Base-by-base conservation (phyloP, 1,140 invertebrate species). In the Drosophila bifasciata region DNA sequence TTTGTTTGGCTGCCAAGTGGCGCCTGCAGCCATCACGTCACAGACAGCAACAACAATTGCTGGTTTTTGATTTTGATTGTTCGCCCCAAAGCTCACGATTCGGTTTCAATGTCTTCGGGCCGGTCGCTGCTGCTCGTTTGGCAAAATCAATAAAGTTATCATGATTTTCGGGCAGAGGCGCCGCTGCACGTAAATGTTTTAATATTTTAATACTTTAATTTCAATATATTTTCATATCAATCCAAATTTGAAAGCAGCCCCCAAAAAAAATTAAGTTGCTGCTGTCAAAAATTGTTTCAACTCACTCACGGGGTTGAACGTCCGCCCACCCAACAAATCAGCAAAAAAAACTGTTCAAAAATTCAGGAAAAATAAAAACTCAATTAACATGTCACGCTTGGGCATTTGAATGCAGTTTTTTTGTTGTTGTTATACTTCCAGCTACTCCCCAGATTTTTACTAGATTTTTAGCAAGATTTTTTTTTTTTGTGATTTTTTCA, bases 371-470 rank as follows among this genome's bases (percentile, higher is more conserved):
- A 61, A 68, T 52, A 55, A 25, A 68, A 77, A 78, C 78, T 78
- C 81, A 86, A 85, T 85, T 85, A 85, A 88, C 81, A 85, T 85
- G 81, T 85, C 81, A 88, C 81, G 81, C 84, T 85, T 81, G 69
- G 62, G 73, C 80, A n/a, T 77, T 74, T 63, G 68, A 86, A 73
- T 86, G 81, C 81, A 86, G 64, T 83, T 76, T 72, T 46, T 52
- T 21, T 48, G 36, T 51, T 39, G 44, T 51, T 39, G 17, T 16
- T 43, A 53, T 39, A 55, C 52, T 52, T 53, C 25, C 57, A 51
- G 46, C 50, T 36, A 36, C 32, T 36, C 32, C 32, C 32, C 32
- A 36, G 32, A 36, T 36, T 36, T 36, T 36, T 11, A 36, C 32
- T 36, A 36, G 32, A 36, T 36, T 36, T 36, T 36, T 36, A 13